Evolutionary conservation across 1,140 invertebrate species (phyloP).

Genomic region (Penaeus chinensis): DNA sequence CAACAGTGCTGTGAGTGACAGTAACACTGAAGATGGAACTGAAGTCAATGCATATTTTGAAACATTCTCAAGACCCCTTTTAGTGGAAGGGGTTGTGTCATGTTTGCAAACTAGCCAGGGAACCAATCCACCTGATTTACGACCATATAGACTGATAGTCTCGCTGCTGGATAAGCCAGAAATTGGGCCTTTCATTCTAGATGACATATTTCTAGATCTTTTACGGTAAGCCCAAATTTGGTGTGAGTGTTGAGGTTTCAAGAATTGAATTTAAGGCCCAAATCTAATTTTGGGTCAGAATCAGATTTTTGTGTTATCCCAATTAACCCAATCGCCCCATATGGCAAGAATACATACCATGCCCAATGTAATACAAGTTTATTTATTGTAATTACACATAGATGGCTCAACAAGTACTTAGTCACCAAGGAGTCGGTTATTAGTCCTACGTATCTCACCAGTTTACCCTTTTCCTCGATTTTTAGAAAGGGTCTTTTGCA

Average conservation of each 20-base stretch:
- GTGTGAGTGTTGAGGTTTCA: not conserved
- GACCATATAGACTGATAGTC: constrained; percentile 86
- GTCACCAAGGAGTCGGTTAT: too few relatives aligned
- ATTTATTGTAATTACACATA: too few relatives aligned
- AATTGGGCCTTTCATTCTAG: constrained; percentile 86
- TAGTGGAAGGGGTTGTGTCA: constrained; percentile 70
- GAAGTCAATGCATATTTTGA: constrained; percentile 77
- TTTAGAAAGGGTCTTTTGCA: too few relatives aligned
- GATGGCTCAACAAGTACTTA: too few relatives aligned
- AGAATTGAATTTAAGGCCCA: too few relatives aligned
- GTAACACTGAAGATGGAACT: constrained; percentile 65
- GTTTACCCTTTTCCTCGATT: too few relatives aligned
- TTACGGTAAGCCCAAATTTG: constrained; percentile 74
- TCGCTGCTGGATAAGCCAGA: constrained; percentile 91
- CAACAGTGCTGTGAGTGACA: constrained; percentile 65
- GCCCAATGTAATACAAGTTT: too few relatives aligned
- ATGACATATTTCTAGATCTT: constrained; percentile 87
- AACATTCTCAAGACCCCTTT: constrained; percentile 76
- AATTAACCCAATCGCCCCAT: too few relatives aligned
- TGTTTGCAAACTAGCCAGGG: constrained; percentile 68
- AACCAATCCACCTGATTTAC: constrained; percentile 75
- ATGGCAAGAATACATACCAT: too few relatives aligned
- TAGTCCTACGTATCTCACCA: too few relatives aligned
- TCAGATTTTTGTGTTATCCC: too few relatives aligned
- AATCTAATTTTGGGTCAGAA: too few relatives aligned